These are phyloP conservation scores for Lochmaea crataegi DNA, from an alignment of 2,888 invertebrate species.

Conservation along the genomic window DNA sequence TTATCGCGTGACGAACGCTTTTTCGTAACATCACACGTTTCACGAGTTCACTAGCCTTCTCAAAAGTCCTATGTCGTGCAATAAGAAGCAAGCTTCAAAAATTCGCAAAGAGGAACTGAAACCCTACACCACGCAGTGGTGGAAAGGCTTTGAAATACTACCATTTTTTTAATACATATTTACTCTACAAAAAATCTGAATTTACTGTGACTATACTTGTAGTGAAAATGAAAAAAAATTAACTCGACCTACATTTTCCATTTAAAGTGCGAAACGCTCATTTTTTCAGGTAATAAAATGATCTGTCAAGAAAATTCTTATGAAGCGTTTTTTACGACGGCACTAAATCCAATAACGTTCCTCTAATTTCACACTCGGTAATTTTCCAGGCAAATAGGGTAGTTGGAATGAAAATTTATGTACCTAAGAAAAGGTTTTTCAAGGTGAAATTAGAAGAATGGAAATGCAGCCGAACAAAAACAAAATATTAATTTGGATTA, in stretches of 20 bases:
- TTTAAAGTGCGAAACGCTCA: background rate
- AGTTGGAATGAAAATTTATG: slow-evolving; percentile 8
- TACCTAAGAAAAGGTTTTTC: background rate
- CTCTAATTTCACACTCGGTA: slow-evolving; percentile 34
- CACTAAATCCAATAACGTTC: slow-evolving; percentile 31
- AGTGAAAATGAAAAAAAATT: background rate
- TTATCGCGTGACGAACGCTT: too few relatives aligned
- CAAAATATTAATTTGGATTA: background rate
- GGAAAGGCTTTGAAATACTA: too few relatives aligned
- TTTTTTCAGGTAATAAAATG: slow-evolving; percentile 6
- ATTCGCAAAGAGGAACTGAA: too few relatives aligned
- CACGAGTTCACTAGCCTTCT: too few relatives aligned
- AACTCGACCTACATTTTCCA: background rate
- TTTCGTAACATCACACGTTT: too few relatives aligned
- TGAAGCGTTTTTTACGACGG: slow-evolving; percentile 18
- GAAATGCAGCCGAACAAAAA: background rate
- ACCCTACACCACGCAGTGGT: too few relatives aligned
- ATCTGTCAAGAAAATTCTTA: slow-evolving; percentile 16
- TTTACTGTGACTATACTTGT: background rate
- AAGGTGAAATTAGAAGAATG: background rate
- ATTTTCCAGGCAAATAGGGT: slow-evolving; percentile 33
- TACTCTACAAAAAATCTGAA: too few relatives aligned
- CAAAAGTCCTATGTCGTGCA: too few relatives aligned
- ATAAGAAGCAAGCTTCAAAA: too few relatives aligned
- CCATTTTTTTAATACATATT: too few relatives aligned